Evolutionary conservation across 2,797 vertebrate genomes (phyloP).

Genomic region (Phoeniculus purpureus): DNA sequence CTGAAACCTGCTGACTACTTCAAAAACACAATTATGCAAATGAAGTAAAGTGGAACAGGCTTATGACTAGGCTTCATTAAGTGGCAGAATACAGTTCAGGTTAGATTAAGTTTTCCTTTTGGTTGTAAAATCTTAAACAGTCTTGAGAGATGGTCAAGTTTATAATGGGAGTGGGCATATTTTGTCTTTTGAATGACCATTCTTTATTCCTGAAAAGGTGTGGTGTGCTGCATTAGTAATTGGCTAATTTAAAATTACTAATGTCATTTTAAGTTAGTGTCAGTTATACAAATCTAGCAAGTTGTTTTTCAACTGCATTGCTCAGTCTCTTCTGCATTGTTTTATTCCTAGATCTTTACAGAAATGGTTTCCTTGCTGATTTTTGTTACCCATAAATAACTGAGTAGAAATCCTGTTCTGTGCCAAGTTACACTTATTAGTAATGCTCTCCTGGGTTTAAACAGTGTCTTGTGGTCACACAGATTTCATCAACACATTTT

Average conservation of each 20-base stretch:
- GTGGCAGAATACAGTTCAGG: neutral
- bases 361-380: neutral
- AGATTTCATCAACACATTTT: neutral
- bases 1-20: neutral
- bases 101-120: neutral
- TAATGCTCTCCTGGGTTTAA: neutral
- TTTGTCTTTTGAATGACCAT: neutral
- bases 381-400: neutral
- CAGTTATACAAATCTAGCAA: neutral
- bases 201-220: neutral
- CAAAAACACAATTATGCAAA: neutral
- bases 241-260: too few relatives aligned
- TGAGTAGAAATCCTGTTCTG: neutral
- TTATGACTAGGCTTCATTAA: neutral
- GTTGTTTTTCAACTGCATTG: neutral
- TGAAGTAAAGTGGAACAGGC: neutral
- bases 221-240: neutral
- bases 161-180: neutral
- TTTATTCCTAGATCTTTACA: neutral
- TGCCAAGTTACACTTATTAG: neutral
- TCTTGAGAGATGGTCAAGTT: neutral
- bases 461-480: neutral
- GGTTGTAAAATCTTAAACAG: neutral
- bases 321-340: neutral
- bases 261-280: neutral